Conservation (phyloP, 2,888 invertebrate species). For the Cataglyphis cursor region DNA sequence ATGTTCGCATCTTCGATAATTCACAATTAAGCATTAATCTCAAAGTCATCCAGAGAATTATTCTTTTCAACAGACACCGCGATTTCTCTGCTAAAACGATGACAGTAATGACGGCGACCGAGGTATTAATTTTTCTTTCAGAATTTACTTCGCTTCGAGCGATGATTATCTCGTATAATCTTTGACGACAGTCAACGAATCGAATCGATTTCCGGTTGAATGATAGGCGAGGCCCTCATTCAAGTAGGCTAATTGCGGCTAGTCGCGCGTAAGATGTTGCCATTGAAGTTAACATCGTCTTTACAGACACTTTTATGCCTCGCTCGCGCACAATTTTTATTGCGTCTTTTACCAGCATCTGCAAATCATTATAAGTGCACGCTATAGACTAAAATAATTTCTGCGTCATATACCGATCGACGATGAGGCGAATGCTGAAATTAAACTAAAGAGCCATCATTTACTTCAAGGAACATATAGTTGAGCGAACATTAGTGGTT, state of each 20-base stretch:
- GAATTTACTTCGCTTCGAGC: not conserved
- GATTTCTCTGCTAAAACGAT: constrained; percentile 12
- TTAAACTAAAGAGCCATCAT: constrained; percentile 31
- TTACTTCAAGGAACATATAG: constrained; percentile 21
- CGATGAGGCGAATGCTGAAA: not conserved
- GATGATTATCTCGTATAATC: constrained; percentile 19
- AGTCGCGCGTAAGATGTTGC: constrained; percentile 43
- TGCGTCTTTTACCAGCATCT: constrained; percentile 48
- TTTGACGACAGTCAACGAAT: constrained; percentile 5
- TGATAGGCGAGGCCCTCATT: constrained; percentile 43
- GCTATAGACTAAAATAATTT: constrained; percentile 31
- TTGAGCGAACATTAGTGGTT: constrained; percentile 13
- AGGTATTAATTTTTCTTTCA: constrained; percentile 3
- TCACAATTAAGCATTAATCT: constrained; percentile 55
- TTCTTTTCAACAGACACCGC: not conserved
- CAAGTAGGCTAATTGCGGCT: constrained; percentile 46
- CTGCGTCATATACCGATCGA: constrained; percentile 4
- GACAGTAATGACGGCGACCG: constrained; percentile 18
- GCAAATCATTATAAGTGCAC: constrained; percentile 43
- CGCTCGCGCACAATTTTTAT: constrained; percentile 27
- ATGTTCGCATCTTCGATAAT: constrained; percentile 27
- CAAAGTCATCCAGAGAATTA: constrained; percentile 14
- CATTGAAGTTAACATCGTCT: constrained; percentile 18
- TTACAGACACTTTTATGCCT: constrained; percentile 16
- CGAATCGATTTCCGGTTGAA: constrained; percentile 56